Conservation (phyloP, 1,140 invertebrate species). For the Lepidurus packardi region DNA sequence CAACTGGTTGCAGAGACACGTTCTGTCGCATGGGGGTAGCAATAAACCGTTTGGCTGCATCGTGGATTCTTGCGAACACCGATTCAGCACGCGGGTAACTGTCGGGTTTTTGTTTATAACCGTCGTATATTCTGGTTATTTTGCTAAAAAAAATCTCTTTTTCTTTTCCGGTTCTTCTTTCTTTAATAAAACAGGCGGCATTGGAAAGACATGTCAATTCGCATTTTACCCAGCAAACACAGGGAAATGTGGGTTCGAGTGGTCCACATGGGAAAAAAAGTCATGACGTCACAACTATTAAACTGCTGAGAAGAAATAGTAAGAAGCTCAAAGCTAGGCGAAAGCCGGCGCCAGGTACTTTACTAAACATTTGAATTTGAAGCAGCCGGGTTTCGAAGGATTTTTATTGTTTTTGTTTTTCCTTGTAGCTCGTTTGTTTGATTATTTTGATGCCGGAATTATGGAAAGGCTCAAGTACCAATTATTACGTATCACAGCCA, state of each 20-base stretch:
- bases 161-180: conserved; percentile 39
- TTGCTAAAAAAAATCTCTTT: conserved; percentile 29
- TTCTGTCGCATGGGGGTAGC: conserved; percentile 82
- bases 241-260: conserved; percentile 46
- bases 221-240: conserved; percentile 66
- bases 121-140: background rate
- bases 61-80: conserved; percentile 81
- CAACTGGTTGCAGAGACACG: conserved; percentile 87
- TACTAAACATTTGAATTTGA: conserved; percentile 10
- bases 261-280: conserved; percentile 52
- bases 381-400: conserved; percentile 39
- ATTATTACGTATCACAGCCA: conserved; percentile 55
- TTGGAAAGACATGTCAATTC: conserved; percentile 88
- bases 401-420: conserved; percentile 43
- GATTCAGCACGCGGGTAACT: conserved; percentile 82
- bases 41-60: conserved; percentile 89
- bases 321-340: conserved; percentile 74
- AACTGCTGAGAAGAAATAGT: conserved; percentile 74
- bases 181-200: conserved; percentile 54
- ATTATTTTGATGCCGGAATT: conserved; percentile 78
- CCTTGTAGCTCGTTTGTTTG: conserved; percentile 65
- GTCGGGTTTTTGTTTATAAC: conserved; percentile 23
- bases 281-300: conserved; percentile 58
- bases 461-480: conserved; percentile 78
- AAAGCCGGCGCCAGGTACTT: conserved; percentile 53